Conservation (phyloP, 2,113 vertebrate species). For the Tonatia bakeri region DNA sequence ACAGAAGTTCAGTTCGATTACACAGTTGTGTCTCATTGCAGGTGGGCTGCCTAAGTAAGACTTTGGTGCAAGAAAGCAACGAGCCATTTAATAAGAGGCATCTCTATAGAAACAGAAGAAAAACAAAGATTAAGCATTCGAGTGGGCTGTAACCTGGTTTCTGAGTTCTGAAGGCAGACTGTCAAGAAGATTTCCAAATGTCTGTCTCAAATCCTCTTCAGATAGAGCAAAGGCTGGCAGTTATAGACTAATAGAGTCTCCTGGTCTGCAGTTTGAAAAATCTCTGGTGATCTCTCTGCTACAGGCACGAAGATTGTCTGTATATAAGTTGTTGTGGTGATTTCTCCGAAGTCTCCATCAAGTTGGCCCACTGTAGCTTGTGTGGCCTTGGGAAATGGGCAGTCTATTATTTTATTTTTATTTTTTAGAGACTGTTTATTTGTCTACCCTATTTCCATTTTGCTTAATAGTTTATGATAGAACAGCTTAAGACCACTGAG, state of each 20-base stretch:
- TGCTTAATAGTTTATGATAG: neutral
- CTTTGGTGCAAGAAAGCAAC: neutral
- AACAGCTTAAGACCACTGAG: neutral
- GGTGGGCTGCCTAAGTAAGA: neutral
- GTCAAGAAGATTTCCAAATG: neutral
- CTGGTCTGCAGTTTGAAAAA: neutral
- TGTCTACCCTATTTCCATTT: neutral
- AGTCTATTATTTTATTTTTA: neutral
- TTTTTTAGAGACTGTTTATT: neutral
- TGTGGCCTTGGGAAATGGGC: neutral
- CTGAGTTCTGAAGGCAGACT: neutral
- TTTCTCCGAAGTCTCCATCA: too few relatives aligned
- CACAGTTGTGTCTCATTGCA: neutral
- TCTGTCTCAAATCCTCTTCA: neutral
- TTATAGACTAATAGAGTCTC: neutral
- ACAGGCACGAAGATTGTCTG: neutral
- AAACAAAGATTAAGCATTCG: neutral
- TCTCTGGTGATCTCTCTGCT: neutral
- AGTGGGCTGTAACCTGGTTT: neutral
- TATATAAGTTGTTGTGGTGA: neutral
- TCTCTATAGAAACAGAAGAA: neutral
- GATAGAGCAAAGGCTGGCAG: neutral
- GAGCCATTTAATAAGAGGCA: neutral
- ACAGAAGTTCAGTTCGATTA: neutral
- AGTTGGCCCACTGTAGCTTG: neutral